Base-by-base conservation (phyloP, 2,888 invertebrate species). In the Yponomeuta sedellus region DNA sequence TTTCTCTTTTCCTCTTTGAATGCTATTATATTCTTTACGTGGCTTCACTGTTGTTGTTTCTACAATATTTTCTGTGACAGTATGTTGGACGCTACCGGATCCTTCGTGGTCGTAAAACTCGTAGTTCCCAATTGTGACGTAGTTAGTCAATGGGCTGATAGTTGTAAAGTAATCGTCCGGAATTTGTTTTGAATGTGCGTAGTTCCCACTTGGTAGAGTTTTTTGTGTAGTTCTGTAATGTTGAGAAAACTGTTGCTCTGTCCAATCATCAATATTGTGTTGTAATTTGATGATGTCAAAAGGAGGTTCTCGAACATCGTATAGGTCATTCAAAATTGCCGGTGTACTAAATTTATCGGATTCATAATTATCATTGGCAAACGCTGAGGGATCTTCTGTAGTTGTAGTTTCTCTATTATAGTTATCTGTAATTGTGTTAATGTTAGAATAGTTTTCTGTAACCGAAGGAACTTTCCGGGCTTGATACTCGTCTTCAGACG, bases 251-350 rank as follows among this genome's bases (percentile, higher is more conserved):
- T 94, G 94, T 83, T 95, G 94, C 73, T 94, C 94, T 0, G 96
- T 97, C 97, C 97, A 97, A 70, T 95, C 94, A 73, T 97, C 96
- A 67, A 97, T 97, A 72, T 95, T 96, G 72, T 96, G 95, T 77
- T 96, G 96, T 56, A 97, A 85, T 75, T 94, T 93, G 16, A 94
- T 92, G 16, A 96, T 92, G 76, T 96, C 96, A 73, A 95, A 94
- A 0, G 94, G 92, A 40, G 92, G 92, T 70, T 92, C 92, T 68
- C 86, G 89, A 0, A 85, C 83, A 69, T 90, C 89, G 68, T 90
- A 88, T 11, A 86, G 73, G 68, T 89, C 86, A 67, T 83, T 87
- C 2, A 81, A 69, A 69, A 82, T 76, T 70, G 77, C 66, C 75
- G 82, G 82, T 74, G 86, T 69, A 75, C 82, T 93, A 78, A 68